Conservation (phyloP, 1,140 invertebrate genomes). For the Sinella curviseta region DNA sequence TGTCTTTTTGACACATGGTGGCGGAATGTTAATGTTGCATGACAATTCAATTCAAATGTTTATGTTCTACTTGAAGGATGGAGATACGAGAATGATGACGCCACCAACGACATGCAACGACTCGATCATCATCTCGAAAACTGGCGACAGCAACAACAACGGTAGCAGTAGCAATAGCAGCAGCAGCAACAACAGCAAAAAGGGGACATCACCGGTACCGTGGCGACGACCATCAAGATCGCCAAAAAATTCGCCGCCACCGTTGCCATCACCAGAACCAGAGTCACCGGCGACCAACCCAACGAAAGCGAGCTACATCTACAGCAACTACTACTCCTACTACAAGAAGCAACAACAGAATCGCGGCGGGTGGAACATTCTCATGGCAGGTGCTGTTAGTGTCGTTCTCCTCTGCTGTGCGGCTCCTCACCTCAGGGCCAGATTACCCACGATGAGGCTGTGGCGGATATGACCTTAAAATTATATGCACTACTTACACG, state of each 20-base stretch:
- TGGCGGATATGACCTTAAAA: background rate
- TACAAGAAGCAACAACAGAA: background rate
- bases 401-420: background rate
- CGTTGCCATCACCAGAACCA: background rate
- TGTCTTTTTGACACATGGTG: background rate
- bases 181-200: too few species aligned
- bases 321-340: too few species aligned
- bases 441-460: background rate
- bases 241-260: too few species aligned
- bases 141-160: too few species aligned
- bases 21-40: background rate
- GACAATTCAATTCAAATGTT: background rate
- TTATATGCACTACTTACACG: too few species aligned
- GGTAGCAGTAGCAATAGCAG: too few species aligned
- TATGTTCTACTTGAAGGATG: background rate
- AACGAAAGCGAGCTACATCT: too few species aligned
- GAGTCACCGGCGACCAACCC: too few species aligned
- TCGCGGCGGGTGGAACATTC: background rate
- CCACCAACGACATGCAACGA: too few species aligned
- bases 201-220: too few species aligned
- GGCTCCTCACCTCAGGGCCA: background rate
- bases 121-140: too few species aligned
- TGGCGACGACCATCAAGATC: too few species aligned
- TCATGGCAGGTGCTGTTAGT: background rate
- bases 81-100: background rate